A percentile compares a stretch with the other conserved stretches of the same genome.
phyloP scores from a whole-genome alignment of 2,797 vertebrate species.

The Gallinago stenura region DNA sequence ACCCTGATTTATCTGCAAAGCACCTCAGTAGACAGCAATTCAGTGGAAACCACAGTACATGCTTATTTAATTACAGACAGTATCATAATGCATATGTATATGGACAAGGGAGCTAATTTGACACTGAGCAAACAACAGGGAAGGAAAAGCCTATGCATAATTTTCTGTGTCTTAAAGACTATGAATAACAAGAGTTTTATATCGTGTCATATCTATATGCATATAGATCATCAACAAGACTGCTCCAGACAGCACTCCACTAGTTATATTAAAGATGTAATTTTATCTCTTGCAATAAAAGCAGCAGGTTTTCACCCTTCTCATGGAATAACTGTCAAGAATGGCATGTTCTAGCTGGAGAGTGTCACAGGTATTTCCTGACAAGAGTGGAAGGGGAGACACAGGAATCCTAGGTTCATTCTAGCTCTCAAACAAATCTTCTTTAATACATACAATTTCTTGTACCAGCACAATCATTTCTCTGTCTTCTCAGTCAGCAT shows the following conservation, averaged over 20 bases:
- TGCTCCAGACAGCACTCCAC: background rate
- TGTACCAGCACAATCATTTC: background rate
- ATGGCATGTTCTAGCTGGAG: background rate
- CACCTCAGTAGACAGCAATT: background rate
- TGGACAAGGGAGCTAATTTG: constrained; percentile 39
- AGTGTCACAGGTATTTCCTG: background rate
- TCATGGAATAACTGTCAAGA: background rate
- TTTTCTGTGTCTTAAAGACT: background rate
- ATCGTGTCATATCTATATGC: background rate
- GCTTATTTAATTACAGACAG: constrained; percentile 20
- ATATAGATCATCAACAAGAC: background rate
- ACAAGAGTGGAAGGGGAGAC: background rate
- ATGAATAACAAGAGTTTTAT: constrained; percentile 3
- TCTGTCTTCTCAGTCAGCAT: background rate
- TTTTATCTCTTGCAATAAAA: background rate
- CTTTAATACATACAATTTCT: background rate
- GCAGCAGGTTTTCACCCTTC: background rate
- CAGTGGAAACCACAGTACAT: background rate
- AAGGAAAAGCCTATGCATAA: constrained; percentile 22
- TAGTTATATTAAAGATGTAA: background rate
- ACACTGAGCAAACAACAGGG: constrained; percentile 7
- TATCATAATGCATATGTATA: background rate
- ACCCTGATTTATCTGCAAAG: constrained; percentile 11
- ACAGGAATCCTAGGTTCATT: background rate
- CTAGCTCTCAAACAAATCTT: background rate